Evolutionary conservation across 2,797 vertebrate genomes (phyloP), one percentile per base, ranked within the genome.

Genomic region (Chelmon rostratus): DNA sequence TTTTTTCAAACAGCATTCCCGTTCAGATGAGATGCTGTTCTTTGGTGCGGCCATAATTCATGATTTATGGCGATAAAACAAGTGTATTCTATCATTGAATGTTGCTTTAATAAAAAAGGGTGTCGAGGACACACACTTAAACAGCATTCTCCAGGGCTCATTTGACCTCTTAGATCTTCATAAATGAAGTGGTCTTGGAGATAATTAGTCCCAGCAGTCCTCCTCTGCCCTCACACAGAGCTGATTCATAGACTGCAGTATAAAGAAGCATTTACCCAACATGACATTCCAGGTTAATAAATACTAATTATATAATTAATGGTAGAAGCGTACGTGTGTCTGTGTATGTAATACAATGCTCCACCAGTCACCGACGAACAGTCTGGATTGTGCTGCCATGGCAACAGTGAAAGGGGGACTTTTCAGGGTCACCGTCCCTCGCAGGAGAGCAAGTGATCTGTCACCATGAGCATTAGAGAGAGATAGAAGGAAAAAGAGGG

Each of bases 341-440:
- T 5, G 16, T 52, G 70, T 56, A 70, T 72, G 64, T 63, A 57
- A 50, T 23, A 23, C 52, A 68, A 62, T 25, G 35, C 66, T 71
- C 54, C 65, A 40, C 42, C 44, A 84, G 65, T 56, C 76, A 53
- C 21, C 25, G 56, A 61, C 1, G 12, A 73, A 61, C 38, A 37
- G 66, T 57, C 79, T 63, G 63, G 82, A 53, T 65, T 33, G 61
- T 72, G 90, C 93, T 91, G 75, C 90, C 86, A 93, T 91, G 56
- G 93, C 76, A 90, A 94, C 90, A 72, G 31, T n/a, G 49, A 57
- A 40, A 46, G 16, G 62, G 69, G 76, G 74, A 73, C 69, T 81
- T 85, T 80, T 91, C 81, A 84, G 89, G 91, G 86, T 93, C 87
- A 80, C 37, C 1, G 9, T 79, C 73, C 77, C 80, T 83, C 21